Evolutionary conservation across 2,797 vertebrate species (phyloP), one percentile per base, ranked within the genome.

Genomic region (Lemur catta): DNA sequence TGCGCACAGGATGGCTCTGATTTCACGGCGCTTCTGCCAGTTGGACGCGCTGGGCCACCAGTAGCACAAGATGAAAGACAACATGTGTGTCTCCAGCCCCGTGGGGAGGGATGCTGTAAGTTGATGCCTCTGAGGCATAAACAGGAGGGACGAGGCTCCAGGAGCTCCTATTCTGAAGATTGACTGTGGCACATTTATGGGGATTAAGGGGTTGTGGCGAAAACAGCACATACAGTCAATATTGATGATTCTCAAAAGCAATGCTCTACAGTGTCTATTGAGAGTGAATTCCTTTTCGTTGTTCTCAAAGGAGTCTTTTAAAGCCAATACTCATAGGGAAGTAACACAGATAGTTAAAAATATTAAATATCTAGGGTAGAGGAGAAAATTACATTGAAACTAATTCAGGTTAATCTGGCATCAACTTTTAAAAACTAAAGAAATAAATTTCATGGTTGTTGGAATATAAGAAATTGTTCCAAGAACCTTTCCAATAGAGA

Each of bases 1-100:
- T 69, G 65, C 74, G 92, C 97, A 97, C 89, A 78, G 87, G n/a
- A 82, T 18, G 43, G 94, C 93, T 97, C 97, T 61, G 90, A 79
- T 97, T 96, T 97, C 97, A 94, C 0, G 0, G 18, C 7, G 14
- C 59, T 11, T 11, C 46, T 89, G 97, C 97, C 97, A 97, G 9
- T 57, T 96, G 97, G 96, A 89, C 65, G 81, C 13, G 0, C 0
- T 6, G 38, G 24, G 59, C 0, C 1, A 65, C 78, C 33, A 7
- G 41, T 69, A 30, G 95, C 90, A 35, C 79, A 63, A 82, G 96
- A 96, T 92, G 97, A 91, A 94, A 96, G 93, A 46, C 46, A 3
- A 46, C 90, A 57, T 75, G 94, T 57, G 94, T 61, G 90, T 89
- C 67, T 75, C 52, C 17, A 48, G 91, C 71, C 50, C 88, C 17